phyloP scores from a whole-genome alignment of 1,140 invertebrate species.

The Hermatobates lingyangjiaoensis region DNA sequence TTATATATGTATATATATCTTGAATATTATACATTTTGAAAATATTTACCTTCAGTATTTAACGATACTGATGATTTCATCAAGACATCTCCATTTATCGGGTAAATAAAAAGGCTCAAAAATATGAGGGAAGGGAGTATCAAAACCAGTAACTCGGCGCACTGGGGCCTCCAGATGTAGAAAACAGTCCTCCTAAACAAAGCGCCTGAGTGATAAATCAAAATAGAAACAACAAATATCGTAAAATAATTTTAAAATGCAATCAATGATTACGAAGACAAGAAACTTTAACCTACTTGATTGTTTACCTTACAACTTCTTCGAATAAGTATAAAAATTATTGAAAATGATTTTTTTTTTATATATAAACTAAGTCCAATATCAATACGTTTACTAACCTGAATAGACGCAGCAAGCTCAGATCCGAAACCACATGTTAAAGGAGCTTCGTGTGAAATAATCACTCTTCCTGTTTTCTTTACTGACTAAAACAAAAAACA shows the following conservation, averaged over 20 bases:
- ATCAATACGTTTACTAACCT: constrained; percentile 34
- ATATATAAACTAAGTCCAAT: too few relatives aligned
- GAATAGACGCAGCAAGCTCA: constrained; percentile 86
- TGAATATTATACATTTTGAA: not conserved
- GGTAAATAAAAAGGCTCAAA: constrained; percentile 94
- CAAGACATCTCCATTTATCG: constrained; percentile 77
- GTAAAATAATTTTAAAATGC: too few relatives aligned
- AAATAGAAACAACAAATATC: too few relatives aligned
- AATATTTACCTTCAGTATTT: constrained; percentile 37
- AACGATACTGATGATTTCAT: constrained; percentile 55
- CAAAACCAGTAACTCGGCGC: constrained; percentile 80
- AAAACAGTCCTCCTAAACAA: constrained; percentile 72
- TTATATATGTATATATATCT: too few relatives aligned
- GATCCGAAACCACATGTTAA: constrained; percentile 86
- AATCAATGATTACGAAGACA: too few relatives aligned
- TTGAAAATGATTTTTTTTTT: too few relatives aligned
- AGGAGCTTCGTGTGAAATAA: constrained; percentile 93
- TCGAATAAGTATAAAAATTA: too few relatives aligned
- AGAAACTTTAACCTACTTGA: too few relatives aligned
- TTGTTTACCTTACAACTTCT: too few relatives aligned
- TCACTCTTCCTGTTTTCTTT: constrained; percentile 76
- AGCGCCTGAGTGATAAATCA: too few relatives aligned
- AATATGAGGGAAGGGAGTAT: constrained; percentile 92
- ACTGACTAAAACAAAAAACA: constrained; percentile 61
- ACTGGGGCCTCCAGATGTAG: constrained; percentile 86